Evolutionary conservation across 2,113 vertebrate species (phyloP).

Genomic region (Gnathonemus echidnorhynchus): DNA sequence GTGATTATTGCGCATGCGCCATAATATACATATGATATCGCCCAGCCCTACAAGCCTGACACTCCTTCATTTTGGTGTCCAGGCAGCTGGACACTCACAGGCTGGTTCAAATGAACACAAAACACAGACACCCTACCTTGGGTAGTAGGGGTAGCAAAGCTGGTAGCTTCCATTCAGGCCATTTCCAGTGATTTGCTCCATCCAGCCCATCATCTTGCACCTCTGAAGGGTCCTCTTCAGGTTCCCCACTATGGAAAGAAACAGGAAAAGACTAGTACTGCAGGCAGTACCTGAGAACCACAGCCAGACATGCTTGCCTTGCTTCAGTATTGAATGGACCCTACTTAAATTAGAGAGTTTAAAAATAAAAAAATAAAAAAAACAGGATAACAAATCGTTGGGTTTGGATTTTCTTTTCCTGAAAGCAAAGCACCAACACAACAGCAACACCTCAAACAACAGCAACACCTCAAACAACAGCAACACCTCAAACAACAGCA

Average conservation of each 20-base stretch:
- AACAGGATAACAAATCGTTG: not conserved
- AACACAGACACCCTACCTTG: conserved; percentile 62
- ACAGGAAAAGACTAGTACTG: not conserved
- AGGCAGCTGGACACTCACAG: not conserved
- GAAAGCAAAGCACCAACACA: not conserved
- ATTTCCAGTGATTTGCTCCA: conserved; percentile 96
- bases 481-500: not conserved
- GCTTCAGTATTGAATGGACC: not conserved
- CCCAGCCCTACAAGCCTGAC: not conserved
- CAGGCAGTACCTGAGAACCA: not conserved
- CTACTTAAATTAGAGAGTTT: not conserved
- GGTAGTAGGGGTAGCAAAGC: conserved; percentile 91
- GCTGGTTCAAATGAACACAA: not conserved
- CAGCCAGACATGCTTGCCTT: not conserved
- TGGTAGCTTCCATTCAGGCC: conserved; percentile 95
- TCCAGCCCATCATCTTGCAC: conserved; percentile 95
- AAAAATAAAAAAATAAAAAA: too few relatives aligned
- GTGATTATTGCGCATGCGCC: too few relatives aligned
- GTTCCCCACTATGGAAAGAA: conserved; percentile 66
- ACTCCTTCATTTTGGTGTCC: not conserved
- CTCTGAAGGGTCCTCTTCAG: conserved; percentile 89
- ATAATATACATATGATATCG: not conserved
- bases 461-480: too few relatives aligned
- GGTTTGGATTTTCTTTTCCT: not conserved
- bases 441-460: too few relatives aligned